Conservation (phyloP, 2,113 vertebrate species). For the Epinephelus moara region DNA sequence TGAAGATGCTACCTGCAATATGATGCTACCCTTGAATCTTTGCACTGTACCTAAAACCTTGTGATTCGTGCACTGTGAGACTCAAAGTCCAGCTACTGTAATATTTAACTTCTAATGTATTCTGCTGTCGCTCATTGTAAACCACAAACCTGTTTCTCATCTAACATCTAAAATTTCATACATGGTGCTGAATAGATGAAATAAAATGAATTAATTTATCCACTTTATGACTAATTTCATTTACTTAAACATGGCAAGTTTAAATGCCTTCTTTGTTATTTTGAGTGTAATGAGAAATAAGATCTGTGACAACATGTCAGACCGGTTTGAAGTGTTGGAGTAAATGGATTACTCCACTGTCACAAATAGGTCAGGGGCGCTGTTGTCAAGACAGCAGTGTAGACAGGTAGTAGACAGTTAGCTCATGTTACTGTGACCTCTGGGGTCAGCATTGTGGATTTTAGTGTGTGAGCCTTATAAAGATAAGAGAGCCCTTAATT, state of each 20-base stretch:
- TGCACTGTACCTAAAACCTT: conserved; percentile 1
- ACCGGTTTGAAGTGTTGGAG: conserved; percentile 5
- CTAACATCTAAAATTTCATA: not conserved
- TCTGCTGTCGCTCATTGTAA: not conserved
- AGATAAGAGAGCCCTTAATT: not conserved
- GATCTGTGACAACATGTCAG: conserved; percentile 9
- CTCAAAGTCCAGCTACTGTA: conserved; percentile 2
- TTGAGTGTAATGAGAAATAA: not conserved
- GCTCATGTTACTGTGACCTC: conserved; percentile 39
- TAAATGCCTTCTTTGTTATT: not conserved
- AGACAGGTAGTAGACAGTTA: conserved; percentile 3
- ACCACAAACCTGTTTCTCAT: not conserved
- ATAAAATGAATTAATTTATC: conserved; percentile 8
- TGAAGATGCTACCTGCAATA: conserved; percentile 13
- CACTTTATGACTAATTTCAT: not conserved
- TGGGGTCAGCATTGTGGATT: conserved; percentile 8
- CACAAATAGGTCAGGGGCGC: conserved; percentile 15
- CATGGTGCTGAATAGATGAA: conserved; percentile 19
- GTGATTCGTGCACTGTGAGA: conserved; percentile 8
- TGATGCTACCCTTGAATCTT: not conserved
- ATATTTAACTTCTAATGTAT: conserved; percentile 3
- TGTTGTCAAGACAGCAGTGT: conserved; percentile 44
- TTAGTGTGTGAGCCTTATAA: not conserved
- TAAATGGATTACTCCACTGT: not conserved
- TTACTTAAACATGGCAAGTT: not conserved